Percentiles rank a stretch among this genome's conserved stretches.
Conservation (phyloP, 2,113 vertebrate genomes). For the Callocephalon fimbriatum region DNA sequence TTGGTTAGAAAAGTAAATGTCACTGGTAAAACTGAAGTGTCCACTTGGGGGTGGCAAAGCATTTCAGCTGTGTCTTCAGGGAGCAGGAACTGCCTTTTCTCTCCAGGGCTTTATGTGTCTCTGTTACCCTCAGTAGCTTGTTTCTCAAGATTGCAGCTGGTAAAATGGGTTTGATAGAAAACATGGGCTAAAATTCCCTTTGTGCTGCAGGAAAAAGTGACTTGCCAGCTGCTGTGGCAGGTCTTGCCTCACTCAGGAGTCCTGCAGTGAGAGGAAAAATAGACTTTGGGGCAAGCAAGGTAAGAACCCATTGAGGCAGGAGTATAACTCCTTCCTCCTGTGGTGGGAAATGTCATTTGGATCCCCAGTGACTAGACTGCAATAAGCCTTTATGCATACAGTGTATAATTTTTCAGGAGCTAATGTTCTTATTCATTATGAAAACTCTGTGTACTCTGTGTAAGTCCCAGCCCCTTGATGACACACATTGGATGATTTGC, state of each 20-base stretch:
- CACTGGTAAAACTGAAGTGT: constrained; percentile 6
- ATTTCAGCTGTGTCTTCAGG: constrained; percentile 47
- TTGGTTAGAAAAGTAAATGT: neutral
- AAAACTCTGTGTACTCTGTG: neutral
- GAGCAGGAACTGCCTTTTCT: neutral
- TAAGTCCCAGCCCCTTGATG: neutral
- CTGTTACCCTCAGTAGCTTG: neutral
- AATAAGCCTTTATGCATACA: neutral
- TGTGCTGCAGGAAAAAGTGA: neutral
- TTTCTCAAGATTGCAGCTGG: neutral
- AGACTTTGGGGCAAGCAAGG: neutral
- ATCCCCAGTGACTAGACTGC: neutral
- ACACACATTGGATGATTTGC: neutral
- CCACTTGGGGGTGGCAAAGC: constrained; percentile 76
- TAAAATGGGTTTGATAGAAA: neutral
- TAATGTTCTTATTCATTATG: neutral
- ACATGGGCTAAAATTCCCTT: neutral
- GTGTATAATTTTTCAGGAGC: neutral
- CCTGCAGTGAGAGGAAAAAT: neutral
- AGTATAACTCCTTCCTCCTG: neutral
- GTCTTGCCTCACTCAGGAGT: rapidly evolving
- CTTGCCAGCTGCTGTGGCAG: neutral
- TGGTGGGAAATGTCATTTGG: neutral
- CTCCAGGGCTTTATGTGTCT: neutral
- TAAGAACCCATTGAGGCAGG: neutral